Evolutionary conservation across 2,888 invertebrate species (phyloP).

Genomic region (Pseudococcus longispinus): DNA sequence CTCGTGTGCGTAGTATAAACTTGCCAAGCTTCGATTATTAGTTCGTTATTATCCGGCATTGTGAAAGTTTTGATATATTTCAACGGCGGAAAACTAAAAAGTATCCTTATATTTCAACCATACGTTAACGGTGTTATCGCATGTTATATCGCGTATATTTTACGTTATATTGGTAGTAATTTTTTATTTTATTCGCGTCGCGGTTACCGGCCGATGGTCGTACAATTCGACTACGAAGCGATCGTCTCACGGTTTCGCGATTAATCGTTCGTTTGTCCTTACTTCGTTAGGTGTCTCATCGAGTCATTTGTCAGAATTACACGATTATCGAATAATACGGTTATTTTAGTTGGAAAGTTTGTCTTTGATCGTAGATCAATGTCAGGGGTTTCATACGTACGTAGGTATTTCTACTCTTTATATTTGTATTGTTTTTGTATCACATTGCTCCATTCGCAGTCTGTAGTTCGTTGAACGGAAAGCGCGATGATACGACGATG

Average conservation of each 20-base stretch:
- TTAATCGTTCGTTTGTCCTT: constrained; percentile 24
- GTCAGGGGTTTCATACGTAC: neutral
- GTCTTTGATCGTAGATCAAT: neutral
- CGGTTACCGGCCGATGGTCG: neutral
- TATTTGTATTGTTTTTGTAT: too few relatives aligned
- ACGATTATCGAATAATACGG: neutral
- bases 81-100: neutral
- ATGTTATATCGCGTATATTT: neutral
- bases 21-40: neutral
- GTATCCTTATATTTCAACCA: neutral
- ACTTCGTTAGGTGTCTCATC: neutral
- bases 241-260: neutral
- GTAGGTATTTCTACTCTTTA: too few relatives aligned
- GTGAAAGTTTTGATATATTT: neutral
- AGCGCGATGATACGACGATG: too few relatives aligned
- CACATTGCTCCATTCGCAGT: too few relatives aligned
- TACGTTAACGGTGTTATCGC: neutral
- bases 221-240: neutral
- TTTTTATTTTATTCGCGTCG: neutral
- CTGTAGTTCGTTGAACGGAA: too few relatives aligned
- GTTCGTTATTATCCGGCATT: neutral
- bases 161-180: neutral
- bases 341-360: neutral
- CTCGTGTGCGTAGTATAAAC: neutral
- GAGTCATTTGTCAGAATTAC: neutral